Percentiles rank a stretch among this genome's conserved stretches.
These are phyloP conservation scores for Chaetodon auriga DNA, from an alignment of 2,113 vertebrate genomes.

Conservation along the genomic window DNA sequence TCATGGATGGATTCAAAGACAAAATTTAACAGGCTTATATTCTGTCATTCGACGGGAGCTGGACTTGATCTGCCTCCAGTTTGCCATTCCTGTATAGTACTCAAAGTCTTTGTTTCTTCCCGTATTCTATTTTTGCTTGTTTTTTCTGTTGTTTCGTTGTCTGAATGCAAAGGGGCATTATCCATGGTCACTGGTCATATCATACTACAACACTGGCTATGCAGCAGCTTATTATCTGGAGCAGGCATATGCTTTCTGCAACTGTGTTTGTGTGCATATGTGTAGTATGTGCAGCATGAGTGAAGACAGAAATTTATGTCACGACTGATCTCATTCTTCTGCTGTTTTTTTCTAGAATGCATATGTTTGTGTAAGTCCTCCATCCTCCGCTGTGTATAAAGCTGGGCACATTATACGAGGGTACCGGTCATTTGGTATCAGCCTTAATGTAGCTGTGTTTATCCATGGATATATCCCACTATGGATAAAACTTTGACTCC, in stretches of 20 bases:
- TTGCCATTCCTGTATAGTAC: conserved; percentile 25
- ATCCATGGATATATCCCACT: too few relatives aligned
- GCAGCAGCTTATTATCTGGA: neutral
- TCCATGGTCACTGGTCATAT: conserved; percentile 20
- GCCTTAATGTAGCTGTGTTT: neutral
- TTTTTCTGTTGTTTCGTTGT: neutral
- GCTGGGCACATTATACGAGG: neutral
- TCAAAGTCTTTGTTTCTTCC: conserved; percentile 25
- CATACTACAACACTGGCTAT: neutral
- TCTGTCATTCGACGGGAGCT: conserved; percentile 33
- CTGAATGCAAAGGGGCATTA: neutral
- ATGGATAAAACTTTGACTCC: too few relatives aligned
- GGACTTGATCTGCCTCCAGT: conserved; percentile 20
- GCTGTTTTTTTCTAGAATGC: neutral
- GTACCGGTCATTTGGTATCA: neutral
- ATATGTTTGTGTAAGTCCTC: neutral
- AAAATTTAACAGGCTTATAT: conserved; percentile 62
- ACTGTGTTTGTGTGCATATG: neutral
- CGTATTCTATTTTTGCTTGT: neutral
- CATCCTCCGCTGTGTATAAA: neutral
- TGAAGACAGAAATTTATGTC: conserved; percentile 9
- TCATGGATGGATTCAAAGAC: conserved; percentile 68
- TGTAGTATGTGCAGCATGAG: neutral
- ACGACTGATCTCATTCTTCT: neutral
- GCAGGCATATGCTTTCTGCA: neutral